These are phyloP conservation scores for Platynereis dumerilii DNA, from an alignment of 2,888 invertebrate species.

Conservation along the genomic window DNA sequence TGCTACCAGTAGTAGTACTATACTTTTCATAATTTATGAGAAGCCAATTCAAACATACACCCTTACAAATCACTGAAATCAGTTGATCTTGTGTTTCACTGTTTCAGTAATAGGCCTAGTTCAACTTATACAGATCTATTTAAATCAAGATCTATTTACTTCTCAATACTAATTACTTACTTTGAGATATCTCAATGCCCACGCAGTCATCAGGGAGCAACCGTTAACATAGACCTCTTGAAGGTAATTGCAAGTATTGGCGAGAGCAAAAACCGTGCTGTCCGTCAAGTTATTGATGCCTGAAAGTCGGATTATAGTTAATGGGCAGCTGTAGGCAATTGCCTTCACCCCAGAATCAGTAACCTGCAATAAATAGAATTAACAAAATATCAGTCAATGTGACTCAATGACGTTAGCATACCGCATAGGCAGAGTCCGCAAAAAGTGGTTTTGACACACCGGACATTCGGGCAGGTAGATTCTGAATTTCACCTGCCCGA, in stretches of 20 bases:
- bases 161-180: constrained; percentile 40
- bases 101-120: too few species aligned
- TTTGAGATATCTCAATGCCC: constrained; percentile 50
- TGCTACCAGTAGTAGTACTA: too few species aligned
- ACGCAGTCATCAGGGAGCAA: constrained; percentile 50
- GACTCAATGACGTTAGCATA: neutral
- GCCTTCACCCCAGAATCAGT: constrained; percentile 53
- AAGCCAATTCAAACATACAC: too few species aligned
- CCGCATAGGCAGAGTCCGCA: too few species aligned
- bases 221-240: constrained; percentile 58
- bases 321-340: constrained; percentile 47
- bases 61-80: too few species aligned
- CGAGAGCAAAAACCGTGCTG: constrained; percentile 53
- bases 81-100: too few species aligned
- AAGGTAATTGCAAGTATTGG: constrained; percentile 54
- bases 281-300: constrained; percentile 56
- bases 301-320: constrained; percentile 47
- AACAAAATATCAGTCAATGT: neutral
- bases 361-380: constrained; percentile 41
- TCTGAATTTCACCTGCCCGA: too few species aligned
- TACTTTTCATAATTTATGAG: too few species aligned
- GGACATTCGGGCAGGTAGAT: too few species aligned
- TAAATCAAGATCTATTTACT: too few species aligned
- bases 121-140: too few species aligned
- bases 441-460: too few species aligned